phyloP scores from a whole-genome alignment of 2,113 vertebrate species.

The Anguilla rostrata region DNA sequence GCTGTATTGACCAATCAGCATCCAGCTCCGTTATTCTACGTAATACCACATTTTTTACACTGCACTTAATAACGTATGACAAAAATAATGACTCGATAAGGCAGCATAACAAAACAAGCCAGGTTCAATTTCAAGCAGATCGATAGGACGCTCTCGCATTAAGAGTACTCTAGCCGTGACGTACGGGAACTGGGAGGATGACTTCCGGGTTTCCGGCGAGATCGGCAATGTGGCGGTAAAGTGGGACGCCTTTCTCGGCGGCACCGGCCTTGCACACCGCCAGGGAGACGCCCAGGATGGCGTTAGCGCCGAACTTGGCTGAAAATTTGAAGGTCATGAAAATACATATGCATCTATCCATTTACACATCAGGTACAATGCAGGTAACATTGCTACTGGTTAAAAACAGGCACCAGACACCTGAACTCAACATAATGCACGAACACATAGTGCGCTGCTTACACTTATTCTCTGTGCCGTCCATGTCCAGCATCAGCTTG shows the following conservation, averaged over 20 bases:
- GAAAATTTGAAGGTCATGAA: conserved; percentile 25
- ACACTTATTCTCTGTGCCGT: conserved; percentile 96
- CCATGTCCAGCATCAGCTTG: conserved; percentile 91
- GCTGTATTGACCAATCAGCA: too few relatives aligned
- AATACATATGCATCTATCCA: not conserved
- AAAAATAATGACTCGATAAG: not conserved
- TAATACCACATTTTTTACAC: not conserved
- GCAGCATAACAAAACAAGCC: not conserved
- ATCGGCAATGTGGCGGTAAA: conserved; percentile 94
- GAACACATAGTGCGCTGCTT: conserved; percentile 48
- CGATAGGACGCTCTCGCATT: too few relatives aligned
- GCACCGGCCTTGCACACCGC: conserved; percentile 96
- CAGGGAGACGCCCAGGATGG: conserved; percentile 91
- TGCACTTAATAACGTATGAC: not conserved
- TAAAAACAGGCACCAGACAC: too few relatives aligned
- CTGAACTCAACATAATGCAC: not conserved
- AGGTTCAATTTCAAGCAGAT: not conserved
- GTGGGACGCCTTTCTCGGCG: conserved; percentile 91
- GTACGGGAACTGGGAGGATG: conserved; percentile 91
- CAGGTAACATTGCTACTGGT: too few relatives aligned
- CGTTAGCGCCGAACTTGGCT: conserved; percentile 95
- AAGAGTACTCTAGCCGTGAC: conserved; percentile 41
- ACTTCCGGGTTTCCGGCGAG: conserved; percentile 87
- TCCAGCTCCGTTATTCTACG: too few relatives aligned
- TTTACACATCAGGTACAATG: not conserved